phyloP scores from a whole-genome alignment of 2,113 vertebrate species.

The Castor canadensis region DNA sequence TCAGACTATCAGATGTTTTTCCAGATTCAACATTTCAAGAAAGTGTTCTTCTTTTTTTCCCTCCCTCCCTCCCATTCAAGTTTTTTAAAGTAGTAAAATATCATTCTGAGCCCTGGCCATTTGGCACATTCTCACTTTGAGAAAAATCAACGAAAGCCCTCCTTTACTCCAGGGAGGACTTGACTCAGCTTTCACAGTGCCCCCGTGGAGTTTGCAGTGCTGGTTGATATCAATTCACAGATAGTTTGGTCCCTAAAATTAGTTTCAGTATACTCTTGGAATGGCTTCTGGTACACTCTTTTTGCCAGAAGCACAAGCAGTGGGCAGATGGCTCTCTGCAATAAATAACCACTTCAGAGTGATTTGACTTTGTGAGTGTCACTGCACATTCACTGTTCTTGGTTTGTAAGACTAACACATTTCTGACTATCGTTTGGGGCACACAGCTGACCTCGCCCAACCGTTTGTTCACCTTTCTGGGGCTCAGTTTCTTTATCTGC shows the following conservation, averaged over 20 bases:
- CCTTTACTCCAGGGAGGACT: not conserved
- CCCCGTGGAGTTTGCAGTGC: not conserved
- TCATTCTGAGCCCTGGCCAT: not conserved
- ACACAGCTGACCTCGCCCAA: not conserved
- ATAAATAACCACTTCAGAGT: not conserved
- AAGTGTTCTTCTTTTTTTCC: not conserved
- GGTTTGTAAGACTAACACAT: not conserved
- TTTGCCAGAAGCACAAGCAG: not conserved
- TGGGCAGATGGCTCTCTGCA: not conserved
- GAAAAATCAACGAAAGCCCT: not conserved
- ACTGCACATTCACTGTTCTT: not conserved
- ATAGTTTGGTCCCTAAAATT: not conserved
- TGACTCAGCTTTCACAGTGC: not conserved
- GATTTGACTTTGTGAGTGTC: not conserved
- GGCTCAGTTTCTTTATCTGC: not conserved
- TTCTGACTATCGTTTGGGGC: not conserved
- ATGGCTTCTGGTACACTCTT: not conserved
- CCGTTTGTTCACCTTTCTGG: not conserved
- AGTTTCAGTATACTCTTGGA: not conserved
- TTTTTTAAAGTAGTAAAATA: not conserved
- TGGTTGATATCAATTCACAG: not conserved
- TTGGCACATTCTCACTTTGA: not conserved
- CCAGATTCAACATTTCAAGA: not conserved
- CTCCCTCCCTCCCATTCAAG: too few species aligned
- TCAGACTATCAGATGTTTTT: not conserved